A percentile compares a stretch with the other conserved stretches of the same genome.
These are phyloP conservation scores for Phaonia tiefii DNA, from an alignment of 2,888 invertebrate species.

Conservation along the genomic window DNA sequence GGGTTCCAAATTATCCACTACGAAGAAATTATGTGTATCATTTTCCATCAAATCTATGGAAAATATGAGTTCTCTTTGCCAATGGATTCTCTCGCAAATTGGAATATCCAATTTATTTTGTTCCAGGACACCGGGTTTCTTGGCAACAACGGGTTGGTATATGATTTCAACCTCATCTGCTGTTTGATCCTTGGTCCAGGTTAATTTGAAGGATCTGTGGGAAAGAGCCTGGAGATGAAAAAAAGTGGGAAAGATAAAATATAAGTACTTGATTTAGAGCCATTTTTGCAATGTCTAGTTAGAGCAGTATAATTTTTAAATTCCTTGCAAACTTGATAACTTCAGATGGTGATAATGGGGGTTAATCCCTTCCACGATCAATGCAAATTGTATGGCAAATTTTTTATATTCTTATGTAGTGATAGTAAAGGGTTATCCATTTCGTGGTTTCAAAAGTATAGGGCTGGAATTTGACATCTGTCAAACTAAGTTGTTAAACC, in stretches of 20 bases:
- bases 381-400: too few species aligned
- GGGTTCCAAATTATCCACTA: conserved; percentile 82
- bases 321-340: too few species aligned
- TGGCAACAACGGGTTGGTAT: conserved; percentile 69
- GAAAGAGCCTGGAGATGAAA: conserved; percentile 73
- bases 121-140: conserved; percentile 59
- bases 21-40: conserved; percentile 72
- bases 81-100: conserved; percentile 74
- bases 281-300: too few species aligned
- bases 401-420: too few species aligned
- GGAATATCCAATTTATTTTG: conserved; percentile 74
- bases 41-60: conserved; percentile 69
- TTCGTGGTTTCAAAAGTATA: too few species aligned
- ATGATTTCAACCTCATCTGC: conserved; percentile 74
- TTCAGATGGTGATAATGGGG: too few species aligned
- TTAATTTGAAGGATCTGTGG: conserved; percentile 69
- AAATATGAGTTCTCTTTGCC: conserved; percentile 74
- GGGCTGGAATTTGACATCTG: too few species aligned
- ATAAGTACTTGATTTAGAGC: neutral
- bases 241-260: conserved; percentile 60
- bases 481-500: too few species aligned
- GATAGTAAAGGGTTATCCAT: too few species aligned
- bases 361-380: too few species aligned
- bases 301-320: too few species aligned
- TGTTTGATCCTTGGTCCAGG: conserved; percentile 75